Base-by-base conservation (phyloP, 2,797 vertebrate species). In the Percopsis omiscomaycus region DNA sequence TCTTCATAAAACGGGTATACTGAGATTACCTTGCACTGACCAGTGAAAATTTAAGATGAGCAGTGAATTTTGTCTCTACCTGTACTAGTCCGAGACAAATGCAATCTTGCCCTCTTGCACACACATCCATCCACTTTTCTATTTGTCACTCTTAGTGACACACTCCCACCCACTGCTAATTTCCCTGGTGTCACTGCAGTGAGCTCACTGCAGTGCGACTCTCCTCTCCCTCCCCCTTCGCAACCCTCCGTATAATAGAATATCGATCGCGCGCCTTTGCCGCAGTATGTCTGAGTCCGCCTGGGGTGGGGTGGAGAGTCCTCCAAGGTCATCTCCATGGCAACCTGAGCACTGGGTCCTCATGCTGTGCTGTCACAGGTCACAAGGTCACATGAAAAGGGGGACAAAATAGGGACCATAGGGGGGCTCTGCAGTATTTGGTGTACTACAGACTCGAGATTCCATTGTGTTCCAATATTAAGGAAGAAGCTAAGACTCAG, bases 321-420 rank as follows among this genome's bases (percentile, higher is more conserved):
- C 89, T 89, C 82, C 92, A 94, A 93, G 91, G 92, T 93, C 90
- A 91, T 93, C 55, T 60, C 91, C 82, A 92, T 88, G 84, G 89
- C 85, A 92, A 94, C 92, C 58, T 69, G 79, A 88, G 85, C 84
- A 90, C 37, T 69, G 79, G 85, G 84, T 84, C 82, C 82, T 88
- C 80, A 82, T 3, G 58, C 77, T 78, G 80, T 68, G 83, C 79
- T 85, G 86, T 88, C 83, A 86, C 86, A 81, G 89, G 89, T 89
- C 88, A 80, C 55, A 44, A 68, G 89, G 87, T 89, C 85, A 88
- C 74, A 68, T 84, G 74, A 71, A 76, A 79, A 68, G 69, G 71
- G 78, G 77, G 71, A 79, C 68, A 52, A 66, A 52, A 57, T 62
- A 56, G 73, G 69, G 67, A 62, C 62, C 5, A 42, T 2, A 27